These are phyloP conservation scores for Actinia equina DNA, from an alignment of 64 coral and sea anemone genomes.

Conservation along the genomic window DNA sequence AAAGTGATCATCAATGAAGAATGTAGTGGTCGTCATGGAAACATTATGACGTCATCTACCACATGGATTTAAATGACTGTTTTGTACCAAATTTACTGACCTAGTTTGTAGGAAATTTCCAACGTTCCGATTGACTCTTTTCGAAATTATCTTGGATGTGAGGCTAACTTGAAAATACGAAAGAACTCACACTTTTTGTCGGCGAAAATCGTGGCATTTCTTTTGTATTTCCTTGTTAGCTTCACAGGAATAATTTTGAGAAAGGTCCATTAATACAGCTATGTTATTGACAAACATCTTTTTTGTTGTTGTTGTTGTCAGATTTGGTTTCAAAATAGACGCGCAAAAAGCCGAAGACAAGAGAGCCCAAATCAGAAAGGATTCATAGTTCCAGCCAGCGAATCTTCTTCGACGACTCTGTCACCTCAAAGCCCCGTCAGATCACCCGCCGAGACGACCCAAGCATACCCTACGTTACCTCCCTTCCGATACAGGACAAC, in stretches of 20 bases:
- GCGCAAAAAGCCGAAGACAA: conserved; percentile 84
- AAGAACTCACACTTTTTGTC: too few relatives aligned
- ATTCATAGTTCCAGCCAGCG: conserved; percentile 46
- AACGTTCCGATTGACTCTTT: neutral
- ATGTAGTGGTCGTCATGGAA: too few relatives aligned
- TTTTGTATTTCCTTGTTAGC: too few relatives aligned
- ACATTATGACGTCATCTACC: neutral
- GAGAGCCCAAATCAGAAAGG: conserved; percentile 64
- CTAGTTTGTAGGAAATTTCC: too few relatives aligned
- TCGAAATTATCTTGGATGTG: too few relatives aligned
- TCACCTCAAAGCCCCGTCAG: conserved; percentile 10
- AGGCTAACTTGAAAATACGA: too few relatives aligned
- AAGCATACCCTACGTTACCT: conserved; percentile 17
- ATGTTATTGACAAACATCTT: too few relatives aligned
- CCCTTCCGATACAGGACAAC: conserved; percentile 25
- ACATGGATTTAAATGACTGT: neutral
- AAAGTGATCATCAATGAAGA: too few relatives aligned
- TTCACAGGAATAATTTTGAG: too few relatives aligned
- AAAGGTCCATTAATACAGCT: too few relatives aligned
- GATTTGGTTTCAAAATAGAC: conserved; percentile 99
- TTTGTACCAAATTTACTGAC: neutral
- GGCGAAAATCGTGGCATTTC: too few relatives aligned
- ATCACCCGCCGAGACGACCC: conserved; percentile 39
- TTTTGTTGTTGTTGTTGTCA: neutral
- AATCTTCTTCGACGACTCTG: conserved; percentile 8